Base-by-base conservation (phyloP, 53 echinoderm and acorn worm species). In the Paracentrotus lividus region DNA sequence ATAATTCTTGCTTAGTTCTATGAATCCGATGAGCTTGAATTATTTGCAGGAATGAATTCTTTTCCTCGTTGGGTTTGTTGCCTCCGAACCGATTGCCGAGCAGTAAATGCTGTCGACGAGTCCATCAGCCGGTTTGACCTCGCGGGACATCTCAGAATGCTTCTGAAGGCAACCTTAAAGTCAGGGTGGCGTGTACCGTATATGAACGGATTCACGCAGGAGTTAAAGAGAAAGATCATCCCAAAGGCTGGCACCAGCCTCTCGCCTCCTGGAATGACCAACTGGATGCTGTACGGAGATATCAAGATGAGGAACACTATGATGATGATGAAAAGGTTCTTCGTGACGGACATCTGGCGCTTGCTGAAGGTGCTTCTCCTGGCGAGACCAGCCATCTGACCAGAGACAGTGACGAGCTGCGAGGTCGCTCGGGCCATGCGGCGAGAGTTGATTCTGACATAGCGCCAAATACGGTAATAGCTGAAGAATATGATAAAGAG, bases 111-210 rank as follows among this genome's bases (percentile, higher is more conserved):
- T 7, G 86, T 36, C 31, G 53, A 20, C 14, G 86, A 86, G 36
- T 86, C 86, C 56, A 56, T 56, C 54, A 86, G 36, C 86, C 56
- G 86, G 86, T 86, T 86, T 45, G 86, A 56, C 84, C 55, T 33
- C 8, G 42, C 43, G 51, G 92, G 78, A 75, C 95, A 95, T 33
- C 95, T 77, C 9, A 95, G 75, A 53, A 95, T 81, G 69, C 92
- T 88, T 33, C 95, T 51, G 91, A 95, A 95, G 43, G 93, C 95
- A 13, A 95, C 72, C 45, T 95, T 95, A 57, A 95, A 95, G 86
- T 96, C 98, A 5, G 98, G 96, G 95, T 96, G 96, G n/a, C 98
- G 81, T 3, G 96, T 96, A 55, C 95, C 97, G 93, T 98, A 98
- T 42, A 98, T 94, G 36, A 98, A 92, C 4, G 98, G 98, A 58